Base-by-base conservation (phyloP, 2,888 invertebrate genomes). In the Drosophila neotestacea region DNA sequence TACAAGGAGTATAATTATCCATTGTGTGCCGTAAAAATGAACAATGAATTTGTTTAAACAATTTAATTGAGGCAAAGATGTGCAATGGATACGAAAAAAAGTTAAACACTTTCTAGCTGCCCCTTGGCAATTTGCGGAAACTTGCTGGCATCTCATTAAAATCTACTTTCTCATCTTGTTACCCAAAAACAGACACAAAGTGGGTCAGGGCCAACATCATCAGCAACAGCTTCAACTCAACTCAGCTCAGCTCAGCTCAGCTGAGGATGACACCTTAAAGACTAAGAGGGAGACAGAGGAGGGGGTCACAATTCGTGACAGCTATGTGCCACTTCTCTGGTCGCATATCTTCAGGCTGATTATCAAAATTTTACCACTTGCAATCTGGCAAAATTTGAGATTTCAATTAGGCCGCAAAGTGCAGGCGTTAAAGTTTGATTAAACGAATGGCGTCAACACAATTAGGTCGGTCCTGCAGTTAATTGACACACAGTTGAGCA, bases 91-190 rank as follows among this genome's bases (percentile, higher is more conserved):
- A 30, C 22, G 22, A 13, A 28, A 2, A 28, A 11, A 27, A 9
- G 16, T 11, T 32, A 28, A 32, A 46, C 36, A 56, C 6, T 11
- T 13, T 44, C 13, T 2, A 56, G 36, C 13, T 2, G 64, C 51
- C 42, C 36, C 55, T 50, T 58, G n/a, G 42, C 50, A 30, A 38
- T 28, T 47, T 32, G 11, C 38, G 60, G 16, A 68, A 77, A 76
- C 63, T 59, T 67, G 60, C 73, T 68, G 67, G 80, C 84, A 82
- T 85, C 86, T 88, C 77, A 85, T 85, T 85, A 85, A 85, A 85
- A 85, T 70, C 56, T 62, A 85, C 75, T 88, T 77, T 72, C 73
- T 67, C 80, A 75, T 71, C 83, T 77, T 67, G 74, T 56, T 63
- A 63, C 27, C 48, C 61, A 54, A 58, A 58, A 66, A 68, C 58